Evolutionary conservation across 1,140 invertebrate species (phyloP), one percentile per base, ranked within the genome.

Genomic region (Bombus huntii): DNA sequence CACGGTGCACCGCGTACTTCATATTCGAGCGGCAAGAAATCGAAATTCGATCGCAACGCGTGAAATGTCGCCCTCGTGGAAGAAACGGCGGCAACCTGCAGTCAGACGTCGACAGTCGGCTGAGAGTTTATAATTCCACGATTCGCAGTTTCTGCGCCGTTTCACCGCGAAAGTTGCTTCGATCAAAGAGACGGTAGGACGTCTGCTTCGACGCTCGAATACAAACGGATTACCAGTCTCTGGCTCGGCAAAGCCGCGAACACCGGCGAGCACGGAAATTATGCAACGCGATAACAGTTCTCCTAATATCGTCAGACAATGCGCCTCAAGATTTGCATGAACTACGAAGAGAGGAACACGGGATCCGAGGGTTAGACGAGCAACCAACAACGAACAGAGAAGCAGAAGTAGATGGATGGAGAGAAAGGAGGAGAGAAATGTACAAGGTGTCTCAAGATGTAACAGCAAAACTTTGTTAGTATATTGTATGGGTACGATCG

Each of bases 261-360:
- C 68, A 83, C 79, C 78, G 76, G 68, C 80, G 89, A 91, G 85
- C 83, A 86, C 77, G 81, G 83, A 86, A 91, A 91, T 91, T 89
- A 89, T 91, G 90, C 90, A 87, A 89, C 73, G 90, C 89, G 90
- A 91, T 90, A 91, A 90, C 90, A 87, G 90, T 86, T 89, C 87
- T 18, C 89, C 83, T 89, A 90, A 89, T 89, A 90, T 89, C 82
- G 72, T 39, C 81, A 91, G 90, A 91, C 90, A 91, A 91, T 91
- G 90, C 87, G 87, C 62, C 81, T 85, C 87, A 85, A 89, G 89
- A 91, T 91, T 91, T 91, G 85, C 90, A 90, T 90, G 84, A 90
- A 66, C 78, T 39, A 73, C 53, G 76, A 53, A 71, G 65, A 42
- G 77, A 86, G 44, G 47, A 76, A 57, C 74, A 25, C 44, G 22